Evolutionary conservation across 2,797 vertebrate genomes (phyloP).

Genomic region (Anolis apletophallus): DNA sequence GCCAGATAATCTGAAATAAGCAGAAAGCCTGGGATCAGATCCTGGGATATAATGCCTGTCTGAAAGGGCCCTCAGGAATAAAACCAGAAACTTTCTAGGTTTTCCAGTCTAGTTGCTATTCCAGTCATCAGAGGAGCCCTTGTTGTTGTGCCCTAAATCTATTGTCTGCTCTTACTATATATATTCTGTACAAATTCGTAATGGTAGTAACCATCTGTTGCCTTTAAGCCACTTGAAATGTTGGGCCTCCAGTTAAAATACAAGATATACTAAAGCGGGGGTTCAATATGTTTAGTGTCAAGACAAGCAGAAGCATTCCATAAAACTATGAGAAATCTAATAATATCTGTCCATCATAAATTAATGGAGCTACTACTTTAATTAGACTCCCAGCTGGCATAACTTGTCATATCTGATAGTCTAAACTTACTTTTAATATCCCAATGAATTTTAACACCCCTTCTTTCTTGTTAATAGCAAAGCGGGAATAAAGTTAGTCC

Average conservation of each 20-base stretch:
- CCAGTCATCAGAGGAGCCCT: background rate
- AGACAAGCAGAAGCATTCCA: background rate
- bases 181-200: background rate
- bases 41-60: no score
- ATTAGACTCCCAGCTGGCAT: slow-evolving; percentile 23
- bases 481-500: slow-evolving; percentile 3
- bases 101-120: background rate
- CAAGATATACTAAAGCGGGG: background rate
- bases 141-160: background rate
- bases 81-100: no score
- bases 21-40: no score
- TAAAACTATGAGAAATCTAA: slow-evolving; percentile 19
- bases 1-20: no score
- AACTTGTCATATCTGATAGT: slow-evolving; percentile 9
- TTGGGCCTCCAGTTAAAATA: slow-evolving; percentile 5
- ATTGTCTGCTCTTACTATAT: slow-evolving; percentile 20
- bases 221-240: slow-evolving; percentile 31
- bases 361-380: slow-evolving; percentile 22
- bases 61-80: no score
- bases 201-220: background rate
- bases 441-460: background rate
- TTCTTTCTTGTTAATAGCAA: slow-evolving; percentile 5
- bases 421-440: background rate
- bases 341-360: slow-evolving; percentile 10
- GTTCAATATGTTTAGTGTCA: background rate